Conservation (phyloP, 2,888 invertebrate genomes). For the Eilema caniola region DNA sequence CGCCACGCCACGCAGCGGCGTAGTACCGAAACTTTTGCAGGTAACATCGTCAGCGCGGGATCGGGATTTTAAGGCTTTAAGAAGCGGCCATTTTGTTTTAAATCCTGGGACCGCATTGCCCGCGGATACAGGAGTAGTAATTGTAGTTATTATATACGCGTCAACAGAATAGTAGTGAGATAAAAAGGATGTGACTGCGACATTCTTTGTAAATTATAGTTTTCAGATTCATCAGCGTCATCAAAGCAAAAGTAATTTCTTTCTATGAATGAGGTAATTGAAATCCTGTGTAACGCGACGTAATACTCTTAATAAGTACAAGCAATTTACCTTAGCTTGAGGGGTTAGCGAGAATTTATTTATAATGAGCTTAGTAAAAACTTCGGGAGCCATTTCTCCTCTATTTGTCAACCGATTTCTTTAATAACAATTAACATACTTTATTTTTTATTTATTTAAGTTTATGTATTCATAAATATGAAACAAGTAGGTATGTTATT, state of each 20-base stretch:
- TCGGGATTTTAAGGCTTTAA: slow-evolving; percentile 53
- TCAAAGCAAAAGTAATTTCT: not conserved
- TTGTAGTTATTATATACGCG: slow-evolving; percentile 64
- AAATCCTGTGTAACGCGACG: not conserved
- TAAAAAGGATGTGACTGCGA: slow-evolving; percentile 37
- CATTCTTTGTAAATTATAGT: slow-evolving; percentile 40
- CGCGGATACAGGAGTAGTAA: slow-evolving; percentile 58
- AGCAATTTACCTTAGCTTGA: not conserved
- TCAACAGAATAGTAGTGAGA: slow-evolving; percentile 42
- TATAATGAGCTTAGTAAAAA: not conserved
- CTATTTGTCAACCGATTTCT: not conserved
- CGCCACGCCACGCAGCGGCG: slow-evolving; percentile 67
- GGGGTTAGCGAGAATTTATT: not conserved
- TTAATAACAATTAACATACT: not conserved
- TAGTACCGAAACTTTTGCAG: slow-evolving; percentile 70
- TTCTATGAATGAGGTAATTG: not conserved
- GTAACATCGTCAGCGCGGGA: slow-evolving; percentile 43
- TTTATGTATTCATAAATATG: too few species aligned
- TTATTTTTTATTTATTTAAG: not conserved
- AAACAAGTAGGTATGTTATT: too few species aligned
- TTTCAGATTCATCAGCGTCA: slow-evolving; percentile 16
- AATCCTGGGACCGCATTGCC: slow-evolving; percentile 38
- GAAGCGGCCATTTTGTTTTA: slow-evolving; percentile 81
- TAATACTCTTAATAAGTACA: not conserved
- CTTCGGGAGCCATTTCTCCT: not conserved